Evolutionary conservation across 2,113 vertebrate genomes (phyloP).

Genomic region (Apeltes quadracus): DNA sequence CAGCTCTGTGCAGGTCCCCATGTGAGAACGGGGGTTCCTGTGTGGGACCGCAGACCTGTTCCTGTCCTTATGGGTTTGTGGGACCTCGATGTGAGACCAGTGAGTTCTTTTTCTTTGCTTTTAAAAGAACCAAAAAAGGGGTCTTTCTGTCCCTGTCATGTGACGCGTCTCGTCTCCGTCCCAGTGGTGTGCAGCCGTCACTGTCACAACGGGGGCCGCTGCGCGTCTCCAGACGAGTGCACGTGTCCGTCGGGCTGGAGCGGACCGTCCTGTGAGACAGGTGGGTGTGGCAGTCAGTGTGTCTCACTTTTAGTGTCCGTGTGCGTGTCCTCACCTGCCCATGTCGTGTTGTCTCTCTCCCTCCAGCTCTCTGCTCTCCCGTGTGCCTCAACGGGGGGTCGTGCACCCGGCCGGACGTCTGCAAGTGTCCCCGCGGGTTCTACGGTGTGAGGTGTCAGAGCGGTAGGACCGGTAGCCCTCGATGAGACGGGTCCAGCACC

Average conservation of each 20-base stretch:
- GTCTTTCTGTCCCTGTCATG: neutral
- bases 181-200: conserved; percentile 84
- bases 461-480: conserved; percentile 55
- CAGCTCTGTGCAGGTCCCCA: conserved; percentile 74
- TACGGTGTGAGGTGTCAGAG: conserved; percentile 80
- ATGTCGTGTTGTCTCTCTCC: conserved; percentile 3
- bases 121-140: neutral
- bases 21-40: conserved; percentile 80
- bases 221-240: conserved; percentile 81
- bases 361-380: conserved; percentile 74
- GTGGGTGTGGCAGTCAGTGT: conserved; percentile 78
- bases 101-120: conserved; percentile 57
- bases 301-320: conserved; percentile 20
- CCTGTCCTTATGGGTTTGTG: conserved; percentile 81
- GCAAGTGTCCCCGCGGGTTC: conserved; percentile 77
- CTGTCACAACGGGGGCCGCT: conserved; percentile 84
- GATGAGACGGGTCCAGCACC: neutral
- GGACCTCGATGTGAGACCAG: conserved; percentile 79
- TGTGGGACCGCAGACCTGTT: conserved; percentile 77
- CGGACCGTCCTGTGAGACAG: conserved; percentile 82
- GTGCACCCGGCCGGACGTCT: conserved; percentile 69
- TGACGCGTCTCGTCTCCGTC: neutral
- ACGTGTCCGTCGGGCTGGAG: conserved; percentile 80
- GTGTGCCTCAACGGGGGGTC: conserved; percentile 78
- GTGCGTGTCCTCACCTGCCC: neutral